Conservation (phyloP, 53 echinoderm and acorn worm species). For the Holothuria scabra region DNA sequence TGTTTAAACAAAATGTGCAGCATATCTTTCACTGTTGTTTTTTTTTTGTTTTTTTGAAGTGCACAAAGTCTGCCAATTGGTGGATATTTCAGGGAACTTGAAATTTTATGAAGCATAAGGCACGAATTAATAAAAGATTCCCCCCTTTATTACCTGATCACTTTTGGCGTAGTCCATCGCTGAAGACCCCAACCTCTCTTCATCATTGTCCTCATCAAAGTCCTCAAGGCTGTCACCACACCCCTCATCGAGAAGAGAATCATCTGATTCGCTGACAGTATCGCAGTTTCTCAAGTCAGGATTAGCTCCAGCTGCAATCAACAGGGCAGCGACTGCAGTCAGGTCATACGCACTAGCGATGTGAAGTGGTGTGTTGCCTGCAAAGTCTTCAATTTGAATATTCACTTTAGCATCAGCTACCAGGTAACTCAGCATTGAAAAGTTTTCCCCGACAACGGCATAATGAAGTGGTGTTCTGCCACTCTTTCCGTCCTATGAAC, state of each 20-base stretch:
- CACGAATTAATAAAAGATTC: too few relatives aligned
- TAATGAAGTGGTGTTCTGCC: conserved; percentile 87
- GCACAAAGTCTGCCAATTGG: too few relatives aligned
- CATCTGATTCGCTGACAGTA: conserved; percentile 49
- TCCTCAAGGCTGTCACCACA: conserved; percentile 50
- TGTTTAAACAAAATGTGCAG: too few relatives aligned
- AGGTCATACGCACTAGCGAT: conserved; percentile 83
- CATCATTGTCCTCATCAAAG: conserved; percentile 63
- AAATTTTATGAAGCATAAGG: too few relatives aligned
- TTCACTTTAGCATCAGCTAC: conserved; percentile 84
- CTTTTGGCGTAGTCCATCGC: conserved; percentile 76
- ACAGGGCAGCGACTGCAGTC: conserved; percentile 84
- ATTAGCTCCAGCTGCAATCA: conserved; percentile 87
- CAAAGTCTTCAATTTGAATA: conserved; percentile 75
- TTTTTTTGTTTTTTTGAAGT: too few relatives aligned
- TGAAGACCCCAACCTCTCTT: conserved; percentile 38
- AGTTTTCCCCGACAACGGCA: conserved; percentile 82
- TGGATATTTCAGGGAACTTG: too few relatives aligned
- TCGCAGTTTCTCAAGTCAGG: conserved; percentile 72
- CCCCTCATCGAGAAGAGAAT: conserved; percentile 37
- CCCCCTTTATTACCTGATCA: conserved; percentile 53
- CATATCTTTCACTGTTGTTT: too few relatives aligned
- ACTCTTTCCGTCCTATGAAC: conserved; percentile 85
- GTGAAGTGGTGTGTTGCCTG: conserved; percentile 89
- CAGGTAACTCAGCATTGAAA: conserved; percentile 85